phyloP scores from a whole-genome alignment of 1,140 invertebrate genomes.

The Drosophila bocqueti region DNA sequence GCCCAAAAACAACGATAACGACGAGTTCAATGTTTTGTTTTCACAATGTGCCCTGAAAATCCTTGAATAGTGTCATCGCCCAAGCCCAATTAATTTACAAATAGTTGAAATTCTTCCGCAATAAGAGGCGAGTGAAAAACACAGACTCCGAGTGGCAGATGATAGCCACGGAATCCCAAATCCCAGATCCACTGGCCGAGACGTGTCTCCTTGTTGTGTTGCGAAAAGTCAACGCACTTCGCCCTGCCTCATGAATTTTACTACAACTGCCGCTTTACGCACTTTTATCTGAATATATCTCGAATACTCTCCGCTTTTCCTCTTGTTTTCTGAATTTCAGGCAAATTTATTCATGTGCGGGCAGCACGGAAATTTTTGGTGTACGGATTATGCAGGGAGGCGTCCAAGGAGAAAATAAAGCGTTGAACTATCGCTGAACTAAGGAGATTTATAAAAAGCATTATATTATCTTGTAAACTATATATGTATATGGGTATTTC shows the following conservation, averaged over 20 bases:
- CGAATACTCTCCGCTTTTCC: constrained; percentile 10
- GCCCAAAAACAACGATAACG: not conserved
- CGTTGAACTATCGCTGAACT: not conserved
- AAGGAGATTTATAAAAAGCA: no score
- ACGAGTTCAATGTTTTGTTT: constrained; percentile 79
- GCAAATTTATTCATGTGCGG: constrained; percentile 47
- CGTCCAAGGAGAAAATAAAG: not conserved
- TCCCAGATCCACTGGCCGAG: constrained; percentile 43
- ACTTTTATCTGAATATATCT: constrained; percentile 54
- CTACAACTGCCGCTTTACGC: constrained; percentile 81
- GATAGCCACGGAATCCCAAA: constrained; percentile 15
- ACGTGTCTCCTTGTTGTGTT: constrained; percentile 53
- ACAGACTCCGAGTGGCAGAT: constrained; percentile 34
- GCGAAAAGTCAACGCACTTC: constrained; percentile 69
- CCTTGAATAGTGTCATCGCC: constrained; percentile 73
- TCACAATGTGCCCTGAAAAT: constrained; percentile 68
- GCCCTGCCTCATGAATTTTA: constrained; percentile 73
- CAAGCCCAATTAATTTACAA: constrained; percentile 65
- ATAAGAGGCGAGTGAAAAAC: constrained; percentile 46
- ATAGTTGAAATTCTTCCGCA: constrained; percentile 79
- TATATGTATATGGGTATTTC: no score
- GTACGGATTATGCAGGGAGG: constrained; percentile 2
- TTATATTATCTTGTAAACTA: no score
- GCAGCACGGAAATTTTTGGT: constrained; percentile 10
- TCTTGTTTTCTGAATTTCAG: constrained; percentile 19